Evolutionary conservation across 2,888 invertebrate genomes (phyloP).

Genomic region (Nudaria mundana): DNA sequence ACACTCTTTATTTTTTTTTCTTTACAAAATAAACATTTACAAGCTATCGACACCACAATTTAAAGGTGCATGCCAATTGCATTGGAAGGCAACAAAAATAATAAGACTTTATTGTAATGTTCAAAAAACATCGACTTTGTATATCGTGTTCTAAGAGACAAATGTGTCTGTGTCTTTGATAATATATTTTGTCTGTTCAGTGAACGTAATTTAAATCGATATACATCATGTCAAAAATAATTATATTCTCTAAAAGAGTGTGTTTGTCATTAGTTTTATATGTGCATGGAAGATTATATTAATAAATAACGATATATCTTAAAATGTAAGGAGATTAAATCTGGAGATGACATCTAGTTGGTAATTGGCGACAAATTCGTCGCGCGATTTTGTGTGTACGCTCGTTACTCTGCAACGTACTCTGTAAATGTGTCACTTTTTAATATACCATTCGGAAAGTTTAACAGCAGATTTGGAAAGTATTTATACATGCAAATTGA

Average conservation of each 20-base stretch:
- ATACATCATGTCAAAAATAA: conserved; percentile 41
- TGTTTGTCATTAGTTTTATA: conserved; percentile 79
- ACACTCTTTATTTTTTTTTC: conserved; percentile 71
- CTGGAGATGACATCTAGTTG: conserved; percentile 32
- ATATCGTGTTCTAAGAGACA: conserved; percentile 36
- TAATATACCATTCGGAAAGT: conserved; percentile 14
- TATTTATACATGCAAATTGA: background rate
- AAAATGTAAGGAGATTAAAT: conserved; percentile 50
- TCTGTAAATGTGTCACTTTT: conserved; percentile 20
- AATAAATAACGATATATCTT: conserved; percentile 50
- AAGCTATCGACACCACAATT: conserved; percentile 47
- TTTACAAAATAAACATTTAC: conserved; percentile 27
- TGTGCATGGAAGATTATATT: conserved; percentile 79
- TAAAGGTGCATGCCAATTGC: conserved; percentile 75
- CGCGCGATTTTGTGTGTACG: conserved; percentile 19
- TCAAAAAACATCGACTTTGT: conserved; percentile 28
- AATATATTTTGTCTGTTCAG: conserved; percentile 37
- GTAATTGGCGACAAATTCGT: conserved; percentile 14
- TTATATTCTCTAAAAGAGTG: conserved; percentile 59
- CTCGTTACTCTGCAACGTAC: conserved; percentile 16
- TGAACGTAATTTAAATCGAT: conserved; percentile 39
- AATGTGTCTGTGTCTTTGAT: conserved; percentile 39
- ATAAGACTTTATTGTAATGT: conserved; percentile 37
- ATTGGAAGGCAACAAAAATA: conserved; percentile 67
- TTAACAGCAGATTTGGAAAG: conserved; percentile 27